These are phyloP conservation scores for Atta texana DNA, from an alignment of 1,140 invertebrate species.

Conservation along the genomic window DNA sequence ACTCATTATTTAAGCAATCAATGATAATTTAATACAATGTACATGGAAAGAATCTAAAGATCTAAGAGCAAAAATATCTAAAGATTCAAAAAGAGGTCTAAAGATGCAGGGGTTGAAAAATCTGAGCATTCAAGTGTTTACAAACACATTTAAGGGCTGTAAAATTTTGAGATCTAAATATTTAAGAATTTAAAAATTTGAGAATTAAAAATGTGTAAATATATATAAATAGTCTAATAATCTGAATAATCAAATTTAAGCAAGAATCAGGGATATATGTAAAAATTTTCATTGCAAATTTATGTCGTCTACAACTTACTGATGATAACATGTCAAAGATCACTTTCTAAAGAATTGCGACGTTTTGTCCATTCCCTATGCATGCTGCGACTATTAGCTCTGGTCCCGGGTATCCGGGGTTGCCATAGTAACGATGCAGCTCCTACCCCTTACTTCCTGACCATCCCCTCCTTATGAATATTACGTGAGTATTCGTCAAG, in stretches of 20 bases:
- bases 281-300: conserved; percentile 10
- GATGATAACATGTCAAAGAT: conserved; percentile 9
- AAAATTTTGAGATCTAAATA: background rate
- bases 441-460: conserved; percentile 76
- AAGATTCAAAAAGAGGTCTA: background rate
- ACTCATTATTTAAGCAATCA: conserved; percentile 33
- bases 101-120: background rate
- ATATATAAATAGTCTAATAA: background rate
- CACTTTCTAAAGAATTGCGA: conserved; percentile 35
- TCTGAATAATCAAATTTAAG: conserved; percentile 4
- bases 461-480: conserved; percentile 58
- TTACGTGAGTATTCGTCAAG: conserved; percentile 12
- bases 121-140: background rate
- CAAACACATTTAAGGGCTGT: background rate
- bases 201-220: background rate
- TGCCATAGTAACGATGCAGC: conserved; percentile 81
- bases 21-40: too few species aligned
- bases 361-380: conserved; percentile 19
- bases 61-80: conserved; percentile 10
- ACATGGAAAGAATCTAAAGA: conserved; percentile 6
- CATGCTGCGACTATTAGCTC: conserved; percentile 70
- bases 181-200: background rate
- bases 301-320: background rate
- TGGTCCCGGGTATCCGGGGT: conserved; percentile 84
- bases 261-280: background rate